Evolutionary conservation across 2,888 invertebrate species (phyloP).

Genomic region (Polymixis flavicincta): DNA sequence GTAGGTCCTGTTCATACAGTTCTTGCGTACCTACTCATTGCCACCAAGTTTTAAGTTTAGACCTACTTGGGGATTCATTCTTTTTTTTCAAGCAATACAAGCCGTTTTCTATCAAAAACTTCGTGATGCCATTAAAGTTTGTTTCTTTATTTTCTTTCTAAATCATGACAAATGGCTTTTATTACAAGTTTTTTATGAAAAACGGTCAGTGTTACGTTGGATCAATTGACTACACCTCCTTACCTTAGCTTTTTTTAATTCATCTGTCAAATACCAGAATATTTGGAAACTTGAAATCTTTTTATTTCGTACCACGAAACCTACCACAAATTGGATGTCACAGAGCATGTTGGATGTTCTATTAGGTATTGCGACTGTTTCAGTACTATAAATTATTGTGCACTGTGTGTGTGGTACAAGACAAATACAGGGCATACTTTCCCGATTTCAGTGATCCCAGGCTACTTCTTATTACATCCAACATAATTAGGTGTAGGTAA

Average conservation of each 20-base stretch:
- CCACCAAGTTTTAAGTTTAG: background rate
- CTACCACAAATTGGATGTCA: background rate
- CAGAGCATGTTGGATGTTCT: no score
- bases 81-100: background rate
- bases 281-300: background rate
- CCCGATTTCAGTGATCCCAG: background rate
- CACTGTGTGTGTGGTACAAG: background rate
- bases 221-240: background rate
- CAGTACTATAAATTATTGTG: no score
- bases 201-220: background rate
- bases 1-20: no score
- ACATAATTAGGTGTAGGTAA: background rate
- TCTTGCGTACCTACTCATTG: background rate
- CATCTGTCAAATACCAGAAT: background rate
- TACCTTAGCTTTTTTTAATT: background rate
- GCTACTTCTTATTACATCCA: background rate
- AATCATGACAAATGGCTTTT: constrained; percentile 3
- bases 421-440: background rate
- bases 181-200: background rate
- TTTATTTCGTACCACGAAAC: background rate
- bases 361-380: background rate
- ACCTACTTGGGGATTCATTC: no score
- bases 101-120: constrained; percentile 9
- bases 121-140: constrained; percentile 1
- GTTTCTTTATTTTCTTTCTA: background rate